Percentiles rank a stretch among this genome's conserved stretches.
phyloP scores from a whole-genome alignment of 2,797 vertebrate species.

The Lophotriccus pileatus region DNA sequence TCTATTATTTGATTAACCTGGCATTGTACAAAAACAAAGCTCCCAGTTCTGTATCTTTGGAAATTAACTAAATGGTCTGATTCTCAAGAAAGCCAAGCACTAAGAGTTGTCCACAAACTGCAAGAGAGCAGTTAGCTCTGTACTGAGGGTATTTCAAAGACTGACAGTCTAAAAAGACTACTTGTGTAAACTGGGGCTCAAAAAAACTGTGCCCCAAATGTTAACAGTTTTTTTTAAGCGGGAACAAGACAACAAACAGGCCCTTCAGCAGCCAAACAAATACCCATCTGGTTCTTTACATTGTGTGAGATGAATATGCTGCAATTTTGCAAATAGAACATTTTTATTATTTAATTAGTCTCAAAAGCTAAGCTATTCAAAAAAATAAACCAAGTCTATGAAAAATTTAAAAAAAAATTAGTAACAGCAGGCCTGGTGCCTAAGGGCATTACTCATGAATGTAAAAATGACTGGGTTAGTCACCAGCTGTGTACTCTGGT shows the following conservation, averaged over 20 bases:
- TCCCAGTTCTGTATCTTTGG: neutral
- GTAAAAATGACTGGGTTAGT: neutral
- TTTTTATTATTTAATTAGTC: slow-evolving; percentile 67
- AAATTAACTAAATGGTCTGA: neutral
- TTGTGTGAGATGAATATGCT: neutral
- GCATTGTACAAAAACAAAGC: neutral
- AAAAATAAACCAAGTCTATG: neutral
- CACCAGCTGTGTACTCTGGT: neutral
- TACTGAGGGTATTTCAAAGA: neutral
- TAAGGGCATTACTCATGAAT: slow-evolving; percentile 3
- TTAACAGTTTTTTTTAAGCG: neutral
- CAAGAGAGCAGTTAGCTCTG: neutral
- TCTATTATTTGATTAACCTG: neutral
- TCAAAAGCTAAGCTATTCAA: slow-evolving; percentile 12
- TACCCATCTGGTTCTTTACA: neutral
- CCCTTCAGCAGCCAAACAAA: neutral
- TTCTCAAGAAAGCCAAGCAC: neutral
- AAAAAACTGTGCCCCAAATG: neutral
- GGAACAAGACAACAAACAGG: neutral
- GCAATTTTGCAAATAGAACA: slow-evolving; percentile 16
- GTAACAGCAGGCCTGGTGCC: slow-evolving; percentile 16
- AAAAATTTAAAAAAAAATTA: neutral
- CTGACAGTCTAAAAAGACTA: neutral
- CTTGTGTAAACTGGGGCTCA: neutral
- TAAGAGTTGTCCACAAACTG: neutral